phyloP scores from a whole-genome alignment of 2,888 invertebrate species.

The Oxycera nigricornis region DNA sequence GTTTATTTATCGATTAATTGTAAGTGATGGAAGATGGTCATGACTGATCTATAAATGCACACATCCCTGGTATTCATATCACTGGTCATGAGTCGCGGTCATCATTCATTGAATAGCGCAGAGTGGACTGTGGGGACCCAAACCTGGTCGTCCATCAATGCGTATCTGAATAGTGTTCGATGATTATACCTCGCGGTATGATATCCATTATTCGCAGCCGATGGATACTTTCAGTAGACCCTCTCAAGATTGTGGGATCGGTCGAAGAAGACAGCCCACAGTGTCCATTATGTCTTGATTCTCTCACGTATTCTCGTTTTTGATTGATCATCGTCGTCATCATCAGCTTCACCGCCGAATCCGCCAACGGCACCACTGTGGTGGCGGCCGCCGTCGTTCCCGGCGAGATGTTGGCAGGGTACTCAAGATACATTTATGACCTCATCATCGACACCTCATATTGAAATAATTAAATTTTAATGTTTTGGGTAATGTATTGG shows the following conservation, averaged over 20 bases:
- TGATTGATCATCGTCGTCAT: conserved; percentile 35
- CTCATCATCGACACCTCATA: conserved; percentile 12
- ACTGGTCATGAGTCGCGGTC: conserved; percentile 19
- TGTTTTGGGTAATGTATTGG: conserved; percentile 30
- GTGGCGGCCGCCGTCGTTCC: neutral
- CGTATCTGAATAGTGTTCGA: conserved; percentile 25
- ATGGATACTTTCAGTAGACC: conserved; percentile 19
- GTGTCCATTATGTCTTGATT: conserved; percentile 34
- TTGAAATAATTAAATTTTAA: conserved; percentile 41
- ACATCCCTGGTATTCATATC: conserved; percentile 25
- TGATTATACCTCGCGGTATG: conserved; percentile 1
- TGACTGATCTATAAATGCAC: conserved; percentile 40
- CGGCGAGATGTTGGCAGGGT: conserved; percentile 12
- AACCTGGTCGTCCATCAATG: conserved; percentile 20
- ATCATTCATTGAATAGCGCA: conserved; percentile 24
- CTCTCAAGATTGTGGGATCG: conserved; percentile 6
- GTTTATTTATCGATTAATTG: conserved; percentile 47
- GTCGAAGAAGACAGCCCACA: conserved; percentile 7
- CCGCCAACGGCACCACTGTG: neutral
- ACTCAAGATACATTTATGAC: conserved; percentile 19
- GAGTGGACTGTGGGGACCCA: conserved; percentile 12
- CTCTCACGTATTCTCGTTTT: conserved; percentile 27
- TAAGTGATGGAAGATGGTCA: conserved; percentile 45
- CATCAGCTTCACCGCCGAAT: conserved; percentile 14
- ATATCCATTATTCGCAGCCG: conserved; percentile 13